Evolutionary conservation across 2,113 vertebrate genomes (phyloP).

Genomic region (Canis aureus): DNA sequence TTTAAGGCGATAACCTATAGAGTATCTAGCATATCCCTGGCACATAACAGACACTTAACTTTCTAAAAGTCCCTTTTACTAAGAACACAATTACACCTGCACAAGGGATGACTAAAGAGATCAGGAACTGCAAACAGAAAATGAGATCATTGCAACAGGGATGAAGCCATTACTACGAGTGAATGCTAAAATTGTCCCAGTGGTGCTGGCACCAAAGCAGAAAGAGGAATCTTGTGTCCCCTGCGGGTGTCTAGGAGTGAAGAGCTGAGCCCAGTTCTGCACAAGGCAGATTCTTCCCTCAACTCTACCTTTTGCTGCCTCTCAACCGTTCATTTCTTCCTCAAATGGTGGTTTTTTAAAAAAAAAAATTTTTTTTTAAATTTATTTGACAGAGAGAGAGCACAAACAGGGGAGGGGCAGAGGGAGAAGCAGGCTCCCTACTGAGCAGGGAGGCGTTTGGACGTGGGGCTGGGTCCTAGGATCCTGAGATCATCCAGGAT

Average conservation of each 20-base stretch:
- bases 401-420: too few species aligned
- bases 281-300: neutral
- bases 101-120: neutral
- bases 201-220: neutral
- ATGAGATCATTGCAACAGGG: neutral
- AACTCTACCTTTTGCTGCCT: slow-evolving; percentile 8
- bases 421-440: too few species aligned
- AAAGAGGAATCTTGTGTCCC: neutral
- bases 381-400: too few species aligned
- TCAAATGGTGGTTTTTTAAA: neutral
- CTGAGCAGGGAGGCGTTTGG: too few species aligned
- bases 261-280: neutral
- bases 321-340: neutral
- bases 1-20: neutral
- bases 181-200: neutral
- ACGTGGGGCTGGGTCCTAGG: too few species aligned
- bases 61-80: neutral
- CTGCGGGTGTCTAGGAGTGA: neutral
- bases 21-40: neutral
- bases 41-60: neutral
- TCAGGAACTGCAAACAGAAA: neutral
- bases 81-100: neutral
- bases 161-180: neutral
- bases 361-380: too few species aligned
- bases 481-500: too few species aligned